Evolutionary conservation across 1,140 invertebrate species (phyloP), one percentile per base, ranked within the genome.

Genomic region (Latrodectus geometricus): DNA sequence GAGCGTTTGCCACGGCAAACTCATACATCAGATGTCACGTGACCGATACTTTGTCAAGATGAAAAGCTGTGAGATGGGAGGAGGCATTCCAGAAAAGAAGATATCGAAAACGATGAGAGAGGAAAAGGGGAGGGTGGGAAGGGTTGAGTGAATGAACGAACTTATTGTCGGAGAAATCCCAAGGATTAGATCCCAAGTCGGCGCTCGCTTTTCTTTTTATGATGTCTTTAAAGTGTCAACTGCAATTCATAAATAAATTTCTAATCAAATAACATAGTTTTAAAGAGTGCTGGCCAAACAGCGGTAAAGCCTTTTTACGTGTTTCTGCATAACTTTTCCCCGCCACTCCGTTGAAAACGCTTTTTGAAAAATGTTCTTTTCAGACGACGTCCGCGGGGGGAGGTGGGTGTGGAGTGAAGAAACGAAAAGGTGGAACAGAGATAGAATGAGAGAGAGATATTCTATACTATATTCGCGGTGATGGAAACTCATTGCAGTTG

Each of bases 201-300:
- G 61, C 61, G 52, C 48, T 48, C 83, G 65, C 74, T 80, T 80
- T 87, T 78, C 72, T 82, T 87, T 87, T 87, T 87, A 87, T 87
- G 79, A 77, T 87, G 78, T 87, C 78, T 82, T 87, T 87, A 87
- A 87, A 87, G 86, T 87, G 86, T 87, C 86, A 87, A 87, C 78
- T 81, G 72, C 86, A 87, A 87, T 87, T 87, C 86, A 87, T 87
- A 87, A 87, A 87, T 87, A 87, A 87, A 87, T 87, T 87, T 83
- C 79, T 87, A 87, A 87, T 87, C 86, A 87, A 87, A 87, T 87
- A 87, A 87, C 86, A 87, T 81, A 82, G 86, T 87, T 87, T 87
- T 87, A 87, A 87, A 87, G 86, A 87, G 78, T 81, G 50, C 72
- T 82, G 79, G 79, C 86, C 85, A 87, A 87, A 87, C 85, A 87